Evolutionary conservation across 2,113 vertebrate genomes (phyloP), one percentile per base, ranked within the genome.

Genomic region (Salvelinus namaycush): DNA sequence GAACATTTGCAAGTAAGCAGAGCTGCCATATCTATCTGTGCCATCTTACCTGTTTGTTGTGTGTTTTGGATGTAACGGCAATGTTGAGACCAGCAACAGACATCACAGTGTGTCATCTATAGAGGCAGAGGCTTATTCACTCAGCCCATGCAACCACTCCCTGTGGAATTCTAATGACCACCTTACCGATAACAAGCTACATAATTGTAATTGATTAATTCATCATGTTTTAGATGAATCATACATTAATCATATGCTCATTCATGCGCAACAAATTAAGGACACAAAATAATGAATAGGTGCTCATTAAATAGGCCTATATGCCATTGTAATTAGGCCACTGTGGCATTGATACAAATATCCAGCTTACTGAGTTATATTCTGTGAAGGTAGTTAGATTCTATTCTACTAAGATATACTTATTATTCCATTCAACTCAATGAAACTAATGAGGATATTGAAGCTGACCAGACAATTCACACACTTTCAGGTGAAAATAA

Each of bases 211-310:
- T 76, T 5, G 78, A 62, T 75, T 83, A 77, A 85, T 82, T 74
- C 54, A 62, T 85, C 79, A 76, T 44, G 9, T 44, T 44, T 44
- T 44, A 44, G 9, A 44, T 44, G 39, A 54, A 75, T 81, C 73
- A 73, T 69, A 84, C 75, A 80, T 85, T 81, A 83, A 80, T 82
- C 81, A 77, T 66, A 72, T 75, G 70, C 73, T 75, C 75, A 62
- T 79, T 77, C 79, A 75, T 80, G 79, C 79, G 78, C 70, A 89
- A 87, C 86, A 88, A 88, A 88, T 89, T 77, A 88, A 83, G 83
- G 75, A 87, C 82, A 80, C 70, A 81, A 73, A 83, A 76, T 70
- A 31, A 76, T 76, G 83, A 82, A 78, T 84, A 87, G 84, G 82
- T 90, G 85, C 73, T 69, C 76, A 77, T 86, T 82, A 79, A 67